Conservation (phyloP, 2,888 invertebrate species). For the Gryllus longicercus region DNA sequence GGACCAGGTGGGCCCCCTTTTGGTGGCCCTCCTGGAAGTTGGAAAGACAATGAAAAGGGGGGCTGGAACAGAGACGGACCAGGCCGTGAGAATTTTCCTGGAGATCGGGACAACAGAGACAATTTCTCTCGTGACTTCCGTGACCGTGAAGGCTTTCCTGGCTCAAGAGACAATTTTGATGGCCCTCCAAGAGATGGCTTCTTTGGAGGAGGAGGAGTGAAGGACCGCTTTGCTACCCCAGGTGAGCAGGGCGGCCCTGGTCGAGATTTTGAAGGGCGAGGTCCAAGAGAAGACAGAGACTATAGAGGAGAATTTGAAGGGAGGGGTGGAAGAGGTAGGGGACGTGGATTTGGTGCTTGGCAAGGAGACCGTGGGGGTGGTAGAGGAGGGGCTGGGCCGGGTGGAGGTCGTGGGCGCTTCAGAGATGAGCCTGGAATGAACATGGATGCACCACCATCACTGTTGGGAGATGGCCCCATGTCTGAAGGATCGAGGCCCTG, state of each 20-base stretch:
- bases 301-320: slow-evolving; percentile 27
- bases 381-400: slow-evolving; percentile 23
- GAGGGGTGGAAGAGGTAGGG: slow-evolving; percentile 26
- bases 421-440: neutral
- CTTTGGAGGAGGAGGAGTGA: slow-evolving; percentile 25
- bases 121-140: slow-evolving; percentile 20
- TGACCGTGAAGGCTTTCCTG: slow-evolving; percentile 28
- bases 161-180: slow-evolving; percentile 30
- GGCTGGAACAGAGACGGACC: slow-evolving; percentile 28
- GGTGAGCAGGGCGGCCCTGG: slow-evolving; percentile 27
- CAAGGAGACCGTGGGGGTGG: slow-evolving; percentile 27
- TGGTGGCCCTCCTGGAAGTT: slow-evolving; percentile 12
- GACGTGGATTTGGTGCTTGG: slow-evolving; percentile 25
- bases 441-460: neutral
- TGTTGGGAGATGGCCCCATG: neutral
- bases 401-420: neutral
- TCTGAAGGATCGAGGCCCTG: neutral
- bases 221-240: slow-evolving; percentile 26
- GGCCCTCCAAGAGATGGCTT: slow-evolving; percentile 23
- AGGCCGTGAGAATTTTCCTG: slow-evolving; percentile 21
- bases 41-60: slow-evolving; percentile 17
- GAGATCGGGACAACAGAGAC: slow-evolving; percentile 28
- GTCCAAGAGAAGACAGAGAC: slow-evolving; percentile 29
- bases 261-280: slow-evolving; percentile 28
- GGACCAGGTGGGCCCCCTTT: neutral